A percentile compares a stretch with the other conserved stretches of the same genome.
Evolutionary conservation across 2,888 invertebrate species (phyloP).

Genomic region (Heliconius charithonia): DNA sequence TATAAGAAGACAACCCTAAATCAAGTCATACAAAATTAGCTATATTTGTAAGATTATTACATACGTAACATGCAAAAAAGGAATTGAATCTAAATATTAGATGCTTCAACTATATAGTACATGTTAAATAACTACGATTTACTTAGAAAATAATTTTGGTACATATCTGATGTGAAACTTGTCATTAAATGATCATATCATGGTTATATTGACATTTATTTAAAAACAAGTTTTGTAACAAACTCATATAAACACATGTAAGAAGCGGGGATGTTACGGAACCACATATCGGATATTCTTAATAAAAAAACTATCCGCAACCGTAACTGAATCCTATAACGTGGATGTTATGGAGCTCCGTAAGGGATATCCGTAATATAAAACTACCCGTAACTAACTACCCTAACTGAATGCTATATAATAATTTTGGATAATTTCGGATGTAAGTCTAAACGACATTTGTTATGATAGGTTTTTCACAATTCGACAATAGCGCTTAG

Average conservation of each 20-base stretch:
- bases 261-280: neutral
- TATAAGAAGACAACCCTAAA: slow-evolving; percentile 14
- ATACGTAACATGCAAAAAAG: slow-evolving; percentile 62
- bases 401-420: too few relatives aligned
- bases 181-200: slow-evolving; percentile 50
- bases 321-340: neutral
- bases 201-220: slow-evolving; percentile 31
- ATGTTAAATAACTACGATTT: slow-evolving; percentile 36
- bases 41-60: slow-evolving; percentile 28
- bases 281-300: neutral
- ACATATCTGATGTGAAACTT: slow-evolving; percentile 52
- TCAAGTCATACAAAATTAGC: slow-evolving; percentile 14
- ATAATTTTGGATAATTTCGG: too few relatives aligned
- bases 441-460: too few relatives aligned
- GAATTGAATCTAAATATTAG: slow-evolving; percentile 60
- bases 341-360: neutral
- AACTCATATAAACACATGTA: slow-evolving; percentile 6
- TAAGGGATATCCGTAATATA: neutral
- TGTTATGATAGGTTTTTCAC: too few relatives aligned
- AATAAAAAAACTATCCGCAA: too few relatives aligned
- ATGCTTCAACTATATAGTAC: slow-evolving; percentile 39
- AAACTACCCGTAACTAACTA: too few relatives aligned
- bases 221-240: slow-evolving; percentile 16
- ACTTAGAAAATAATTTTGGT: slow-evolving; percentile 49
- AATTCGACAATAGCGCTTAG: too few relatives aligned